Conservation (phyloP, 2,797 vertebrate species). For the Moxostoma hubbsi region DNA sequence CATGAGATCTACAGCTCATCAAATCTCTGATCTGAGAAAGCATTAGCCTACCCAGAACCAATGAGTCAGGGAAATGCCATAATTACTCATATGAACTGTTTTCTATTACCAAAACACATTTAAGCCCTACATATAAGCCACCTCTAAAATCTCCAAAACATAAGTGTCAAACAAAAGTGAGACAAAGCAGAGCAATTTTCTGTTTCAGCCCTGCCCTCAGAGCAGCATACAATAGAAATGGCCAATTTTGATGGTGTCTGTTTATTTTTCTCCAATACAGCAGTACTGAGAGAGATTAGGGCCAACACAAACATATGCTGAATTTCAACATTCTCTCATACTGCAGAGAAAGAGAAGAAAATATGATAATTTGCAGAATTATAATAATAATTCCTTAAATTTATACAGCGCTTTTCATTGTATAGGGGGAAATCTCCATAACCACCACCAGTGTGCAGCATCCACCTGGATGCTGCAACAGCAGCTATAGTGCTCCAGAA, state of each 20-base stretch:
- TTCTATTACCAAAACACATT: conserved; percentile 37
- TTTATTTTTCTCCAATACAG: conserved; percentile 37
- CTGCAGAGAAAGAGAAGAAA: not conserved
- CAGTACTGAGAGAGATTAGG: conserved; percentile 29
- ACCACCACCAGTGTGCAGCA: too few species aligned
- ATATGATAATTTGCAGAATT: too few species aligned
- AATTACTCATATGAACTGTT: conserved; percentile 38
- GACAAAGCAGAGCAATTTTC: conserved; percentile 17
- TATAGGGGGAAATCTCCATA: too few species aligned
- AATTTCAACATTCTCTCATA: not conserved
- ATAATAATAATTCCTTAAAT: too few species aligned
- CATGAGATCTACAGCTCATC: conserved; percentile 21
- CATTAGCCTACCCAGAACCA: conserved; percentile 8
- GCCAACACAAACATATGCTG: not conserved
- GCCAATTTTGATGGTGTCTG: conserved; percentile 16
- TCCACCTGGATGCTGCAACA: too few species aligned
- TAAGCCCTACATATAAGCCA: not conserved
- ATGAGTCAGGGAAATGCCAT: conserved; percentile 42
- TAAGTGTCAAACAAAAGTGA: conserved; percentile 1
- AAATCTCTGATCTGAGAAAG: conserved; percentile 21
- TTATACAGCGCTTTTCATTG: too few species aligned
- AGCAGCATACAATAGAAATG: conserved; percentile 32
- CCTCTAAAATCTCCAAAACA: not conserved
- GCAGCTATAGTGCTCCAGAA: too few species aligned
- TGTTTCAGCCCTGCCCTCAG: not conserved